A percentile compares a stretch with the other conserved stretches of the same genome.
These are phyloP conservation scores for Leptinotarsa defecta DNA, from an alignment of 1,140 invertebrate genomes.

Conservation along the genomic window DNA sequence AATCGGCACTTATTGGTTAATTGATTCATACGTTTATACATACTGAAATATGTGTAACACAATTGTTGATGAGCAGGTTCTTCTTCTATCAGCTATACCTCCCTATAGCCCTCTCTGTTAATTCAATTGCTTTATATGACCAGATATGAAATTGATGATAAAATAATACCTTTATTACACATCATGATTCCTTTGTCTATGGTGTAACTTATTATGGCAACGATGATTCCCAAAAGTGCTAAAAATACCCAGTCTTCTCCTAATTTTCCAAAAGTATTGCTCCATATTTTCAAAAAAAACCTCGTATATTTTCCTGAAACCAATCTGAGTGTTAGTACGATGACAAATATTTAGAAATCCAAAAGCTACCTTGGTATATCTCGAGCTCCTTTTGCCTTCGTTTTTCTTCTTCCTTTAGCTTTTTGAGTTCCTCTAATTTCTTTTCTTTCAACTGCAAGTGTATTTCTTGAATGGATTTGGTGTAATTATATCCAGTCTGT, in stretches of 20 bases:
- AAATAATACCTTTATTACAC: constrained; percentile 72
- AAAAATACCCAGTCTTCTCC: constrained; percentile 98
- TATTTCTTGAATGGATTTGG: constrained; percentile 42
- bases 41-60: neutral
- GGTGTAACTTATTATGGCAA: constrained; percentile 91
- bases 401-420: constrained; percentile 72
- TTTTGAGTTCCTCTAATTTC: constrained; percentile 71
- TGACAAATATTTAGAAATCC: neutral
- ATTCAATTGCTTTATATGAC: no score
- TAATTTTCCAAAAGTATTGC: constrained; percentile 83
- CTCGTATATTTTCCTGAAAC: constrained; percentile 58
- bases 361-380: constrained; percentile 56
- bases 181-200: constrained; percentile 94
- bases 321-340: constrained; percentile 29
- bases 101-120: no score
- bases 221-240: constrained; percentile 89
- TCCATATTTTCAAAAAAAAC: constrained; percentile 70
- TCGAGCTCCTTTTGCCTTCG: constrained; percentile 62
- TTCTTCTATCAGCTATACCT: no score
- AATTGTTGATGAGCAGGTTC: neutral
- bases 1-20: no score
- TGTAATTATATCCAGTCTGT: constrained; percentile 33
- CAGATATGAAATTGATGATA: neutral
- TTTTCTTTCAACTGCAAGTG: constrained; percentile 38
- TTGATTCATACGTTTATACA: no score